A percentile compares a stretch with the other conserved stretches of the same genome.
These are phyloP conservation scores for Ciconia boyciana DNA, from an alignment of 2,113 vertebrate species.

Conservation along the genomic window DNA sequence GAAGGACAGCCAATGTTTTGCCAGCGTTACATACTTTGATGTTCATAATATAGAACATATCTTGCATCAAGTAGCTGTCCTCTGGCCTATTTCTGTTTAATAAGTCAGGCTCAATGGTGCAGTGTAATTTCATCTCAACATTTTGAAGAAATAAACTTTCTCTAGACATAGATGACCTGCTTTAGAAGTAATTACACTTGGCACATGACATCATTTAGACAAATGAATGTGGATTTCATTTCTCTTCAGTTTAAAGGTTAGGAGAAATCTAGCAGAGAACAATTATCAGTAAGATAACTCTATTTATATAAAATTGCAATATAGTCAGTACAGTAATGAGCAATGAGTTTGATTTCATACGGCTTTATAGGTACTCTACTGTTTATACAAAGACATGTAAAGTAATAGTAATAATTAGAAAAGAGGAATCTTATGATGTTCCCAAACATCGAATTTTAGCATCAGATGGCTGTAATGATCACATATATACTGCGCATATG, in stretches of 20 bases:
- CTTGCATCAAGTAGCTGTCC: background rate
- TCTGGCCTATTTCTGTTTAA: background rate
- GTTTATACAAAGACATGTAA: background rate
- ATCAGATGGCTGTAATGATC: background rate
- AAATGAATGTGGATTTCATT: conserved; percentile 15
- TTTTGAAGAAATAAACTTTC: conserved; percentile 20
- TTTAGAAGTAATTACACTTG: conserved; percentile 18
- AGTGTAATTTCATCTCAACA: background rate
- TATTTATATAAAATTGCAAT: background rate
- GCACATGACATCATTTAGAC: background rate
- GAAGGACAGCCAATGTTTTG: background rate
- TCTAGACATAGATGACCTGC: background rate
- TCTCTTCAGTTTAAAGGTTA: background rate
- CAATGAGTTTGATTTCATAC: background rate
- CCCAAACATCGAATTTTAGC: background rate
- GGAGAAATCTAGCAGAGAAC: background rate
- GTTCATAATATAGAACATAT: background rate
- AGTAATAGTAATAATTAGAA: background rate
- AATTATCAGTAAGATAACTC: background rate
- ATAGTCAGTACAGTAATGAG: background rate
- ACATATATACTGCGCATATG: background rate
- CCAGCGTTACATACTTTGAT: background rate
- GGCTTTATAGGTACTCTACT: background rate
- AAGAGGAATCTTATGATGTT: background rate
- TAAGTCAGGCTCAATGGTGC: background rate